phyloP scores from a whole-genome alignment of 2,113 vertebrate species.

The Rallus limicola region DNA sequence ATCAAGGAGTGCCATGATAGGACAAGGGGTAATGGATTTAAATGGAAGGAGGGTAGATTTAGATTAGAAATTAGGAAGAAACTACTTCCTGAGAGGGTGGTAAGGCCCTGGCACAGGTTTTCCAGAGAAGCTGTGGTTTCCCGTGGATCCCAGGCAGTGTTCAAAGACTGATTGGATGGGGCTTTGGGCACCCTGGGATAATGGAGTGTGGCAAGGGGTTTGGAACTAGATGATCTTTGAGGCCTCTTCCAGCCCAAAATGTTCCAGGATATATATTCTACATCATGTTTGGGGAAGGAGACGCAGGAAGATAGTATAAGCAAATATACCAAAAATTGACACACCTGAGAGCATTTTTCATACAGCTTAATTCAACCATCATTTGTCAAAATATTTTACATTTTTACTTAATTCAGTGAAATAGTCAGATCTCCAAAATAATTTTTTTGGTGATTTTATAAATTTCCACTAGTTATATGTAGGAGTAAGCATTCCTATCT shows the following conservation, averaged over 20 bases:
- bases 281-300: no score
- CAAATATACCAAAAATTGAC: background rate
- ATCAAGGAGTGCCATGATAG: no score
- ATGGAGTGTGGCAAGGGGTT: no score
- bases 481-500: background rate
- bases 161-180: no score
- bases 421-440: background rate
- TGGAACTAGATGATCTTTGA: no score
- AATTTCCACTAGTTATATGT: no score
- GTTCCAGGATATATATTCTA: background rate
- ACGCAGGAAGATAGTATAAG: background rate
- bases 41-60: background rate
- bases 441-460: no score
- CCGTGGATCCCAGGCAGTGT: no score
- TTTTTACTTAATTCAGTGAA: background rate
- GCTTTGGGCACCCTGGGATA: no score
- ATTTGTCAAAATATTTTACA: background rate
- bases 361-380: background rate
- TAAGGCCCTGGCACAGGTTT: background rate
- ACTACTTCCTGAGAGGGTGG: fast-evolving
- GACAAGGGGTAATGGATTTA: background rate
- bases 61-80: background rate
- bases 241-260: background rate
- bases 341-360: background rate
- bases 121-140: no score